Conservation (phyloP, 2,797 vertebrate genomes). For the Helarctos malayanus region DNA sequence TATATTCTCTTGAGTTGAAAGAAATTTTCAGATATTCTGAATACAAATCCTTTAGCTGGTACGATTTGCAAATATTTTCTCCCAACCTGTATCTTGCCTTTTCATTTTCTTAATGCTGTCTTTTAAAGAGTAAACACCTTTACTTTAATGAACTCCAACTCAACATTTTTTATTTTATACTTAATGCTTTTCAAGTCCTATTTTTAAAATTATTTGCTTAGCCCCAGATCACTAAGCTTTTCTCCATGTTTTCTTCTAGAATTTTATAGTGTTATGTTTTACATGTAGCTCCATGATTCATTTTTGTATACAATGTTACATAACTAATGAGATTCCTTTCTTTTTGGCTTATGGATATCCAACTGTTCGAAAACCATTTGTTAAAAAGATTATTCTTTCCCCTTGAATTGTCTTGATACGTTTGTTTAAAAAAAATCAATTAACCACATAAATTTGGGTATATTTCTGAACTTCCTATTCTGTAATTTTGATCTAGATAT, state of each 20-base stretch:
- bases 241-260: background rate
- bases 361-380: background rate
- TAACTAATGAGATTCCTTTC: background rate
- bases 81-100: background rate
- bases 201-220: background rate
- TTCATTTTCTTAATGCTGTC: background rate
- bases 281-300: background rate
- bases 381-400: background rate
- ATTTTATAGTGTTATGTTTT: constrained; percentile 42
- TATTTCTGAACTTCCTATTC: background rate
- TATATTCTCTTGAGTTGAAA: constrained; percentile 6
- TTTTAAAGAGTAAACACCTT: constrained; percentile 8
- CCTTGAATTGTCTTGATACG: background rate
- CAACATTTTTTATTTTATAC: background rate
- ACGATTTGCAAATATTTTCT: background rate
- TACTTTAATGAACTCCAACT: background rate
- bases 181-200: background rate
- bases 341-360: background rate
- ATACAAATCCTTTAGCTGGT: background rate
- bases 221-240: background rate
- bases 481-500: background rate
- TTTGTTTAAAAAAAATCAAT: background rate
- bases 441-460: background rate
- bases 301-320: background rate
- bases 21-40: constrained; percentile 28